Conservation (phyloP, 2,113 vertebrate species). For the Mesocricetus auratus region DNA sequence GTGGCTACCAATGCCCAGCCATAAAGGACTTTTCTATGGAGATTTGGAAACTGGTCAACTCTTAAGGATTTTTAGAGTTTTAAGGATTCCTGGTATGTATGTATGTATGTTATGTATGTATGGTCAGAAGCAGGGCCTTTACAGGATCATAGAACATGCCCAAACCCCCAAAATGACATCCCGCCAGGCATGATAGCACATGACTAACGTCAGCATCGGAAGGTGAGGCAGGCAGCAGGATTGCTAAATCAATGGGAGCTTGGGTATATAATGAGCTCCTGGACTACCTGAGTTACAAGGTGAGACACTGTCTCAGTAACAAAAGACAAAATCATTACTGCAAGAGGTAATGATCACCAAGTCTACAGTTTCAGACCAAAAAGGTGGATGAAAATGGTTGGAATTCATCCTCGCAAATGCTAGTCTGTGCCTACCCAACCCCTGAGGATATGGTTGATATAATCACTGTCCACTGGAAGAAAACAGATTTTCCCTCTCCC, state of each 20-base stretch:
- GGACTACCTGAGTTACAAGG: background rate
- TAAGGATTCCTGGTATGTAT: constrained; percentile 94
- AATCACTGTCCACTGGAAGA: background rate
- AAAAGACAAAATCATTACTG: constrained; percentile 86
- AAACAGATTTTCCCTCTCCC: background rate
- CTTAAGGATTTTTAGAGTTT: background rate
- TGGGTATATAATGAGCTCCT: background rate
- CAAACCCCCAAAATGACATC: background rate
- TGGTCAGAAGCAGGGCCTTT: constrained; percentile 96
- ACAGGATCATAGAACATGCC: constrained; percentile 94
- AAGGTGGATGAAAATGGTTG: constrained; percentile 94
- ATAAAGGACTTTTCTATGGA: background rate
- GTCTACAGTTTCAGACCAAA: constrained; percentile 91
- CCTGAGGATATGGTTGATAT: background rate
- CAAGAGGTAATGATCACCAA: constrained; percentile 93
- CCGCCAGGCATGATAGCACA: background rate
- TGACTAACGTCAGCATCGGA: background rate
- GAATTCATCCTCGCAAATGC: constrained; percentile 95
- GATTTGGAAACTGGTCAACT: background rate
- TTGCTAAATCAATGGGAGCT: background rate
- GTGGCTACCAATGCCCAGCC: no score
- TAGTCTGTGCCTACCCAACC: constrained; percentile 94
- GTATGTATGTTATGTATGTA: constrained; percentile 95
- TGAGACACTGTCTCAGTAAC: background rate
- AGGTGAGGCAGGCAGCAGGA: background rate